phyloP scores from a whole-genome alignment of 2,888 invertebrate species.

The Brachylomia viminalis region DNA sequence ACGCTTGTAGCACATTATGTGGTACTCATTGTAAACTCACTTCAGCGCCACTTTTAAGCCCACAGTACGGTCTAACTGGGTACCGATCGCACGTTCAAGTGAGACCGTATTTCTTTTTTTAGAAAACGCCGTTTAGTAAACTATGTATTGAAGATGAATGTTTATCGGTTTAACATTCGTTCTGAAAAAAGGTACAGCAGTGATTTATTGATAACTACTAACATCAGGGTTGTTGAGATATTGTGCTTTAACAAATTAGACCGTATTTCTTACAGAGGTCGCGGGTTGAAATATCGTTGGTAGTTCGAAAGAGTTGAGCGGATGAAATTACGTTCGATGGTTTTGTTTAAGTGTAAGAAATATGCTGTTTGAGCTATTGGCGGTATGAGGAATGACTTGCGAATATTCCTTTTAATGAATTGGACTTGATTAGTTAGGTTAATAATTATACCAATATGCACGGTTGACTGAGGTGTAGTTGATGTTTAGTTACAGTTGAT shows the following conservation, averaged over 20 bases:
- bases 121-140: conserved; percentile 81
- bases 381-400: neutral
- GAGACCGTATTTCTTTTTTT: conserved; percentile 80
- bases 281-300: conserved; percentile 57
- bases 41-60: conserved; percentile 7
- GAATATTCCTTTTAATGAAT: neutral
- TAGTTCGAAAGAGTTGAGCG: conserved; percentile 37
- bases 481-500: too few species aligned
- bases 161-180: conserved; percentile 80
- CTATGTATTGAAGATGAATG: conserved; percentile 83
- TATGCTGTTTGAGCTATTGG: conserved; percentile 22
- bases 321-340: conserved; percentile 26
- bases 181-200: conserved; percentile 71
- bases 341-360: conserved; percentile 21
- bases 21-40: conserved; percentile 62
- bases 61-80: conserved; percentile 65
- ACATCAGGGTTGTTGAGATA: conserved; percentile 67
- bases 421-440: neutral
- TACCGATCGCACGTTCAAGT: conserved; percentile 78
- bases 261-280: conserved; percentile 52
- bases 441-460: neutral
- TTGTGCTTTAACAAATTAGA: conserved; percentile 63
- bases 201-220: conserved; percentile 76
- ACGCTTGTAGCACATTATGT: neutral
- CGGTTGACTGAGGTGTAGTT: neutral